Percentiles rank a stretch among this genome's conserved stretches.
These are phyloP conservation scores for Julus scandinavius DNA, from an alignment of 2,888 invertebrate species.

Conservation along the genomic window DNA sequence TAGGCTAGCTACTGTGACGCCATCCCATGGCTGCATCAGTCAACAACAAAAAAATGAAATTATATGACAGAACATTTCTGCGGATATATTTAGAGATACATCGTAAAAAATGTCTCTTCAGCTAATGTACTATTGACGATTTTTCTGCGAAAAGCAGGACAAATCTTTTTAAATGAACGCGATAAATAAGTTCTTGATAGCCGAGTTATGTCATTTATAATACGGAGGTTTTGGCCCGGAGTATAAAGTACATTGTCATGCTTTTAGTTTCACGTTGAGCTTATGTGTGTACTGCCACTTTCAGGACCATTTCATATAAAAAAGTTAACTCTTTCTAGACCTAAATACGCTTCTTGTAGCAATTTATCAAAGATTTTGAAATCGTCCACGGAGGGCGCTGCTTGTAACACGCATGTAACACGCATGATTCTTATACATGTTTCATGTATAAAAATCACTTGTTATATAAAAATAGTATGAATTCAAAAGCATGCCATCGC, in stretches of 20 bases:
- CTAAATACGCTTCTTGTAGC: neutral
- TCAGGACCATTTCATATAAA: neutral
- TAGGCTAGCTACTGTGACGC: neutral
- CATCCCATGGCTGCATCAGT: neutral
- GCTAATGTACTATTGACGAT: neutral
- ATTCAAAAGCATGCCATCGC: too few relatives aligned
- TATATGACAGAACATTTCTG: neutral
- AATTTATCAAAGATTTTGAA: neutral
- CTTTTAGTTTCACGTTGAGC: neutral
- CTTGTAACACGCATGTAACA: too few relatives aligned
- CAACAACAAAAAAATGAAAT: neutral
- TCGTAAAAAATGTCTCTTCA: neutral
- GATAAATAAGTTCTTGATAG: neutral
- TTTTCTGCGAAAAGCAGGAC: constrained; percentile 19
- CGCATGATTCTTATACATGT: too few relatives aligned
- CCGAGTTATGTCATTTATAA: constrained; percentile 16
- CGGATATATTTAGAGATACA: neutral
- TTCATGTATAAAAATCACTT: too few relatives aligned
- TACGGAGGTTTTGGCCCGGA: neutral
- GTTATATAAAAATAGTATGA: too few relatives aligned
- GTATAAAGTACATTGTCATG: neutral
- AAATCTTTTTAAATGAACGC: constrained; percentile 19
- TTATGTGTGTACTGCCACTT: neutral
- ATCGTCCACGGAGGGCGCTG: neutral
- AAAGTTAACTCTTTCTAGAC: neutral